Conservation (phyloP, 2,113 vertebrate species). For the Antechinus flavipes region DNA sequence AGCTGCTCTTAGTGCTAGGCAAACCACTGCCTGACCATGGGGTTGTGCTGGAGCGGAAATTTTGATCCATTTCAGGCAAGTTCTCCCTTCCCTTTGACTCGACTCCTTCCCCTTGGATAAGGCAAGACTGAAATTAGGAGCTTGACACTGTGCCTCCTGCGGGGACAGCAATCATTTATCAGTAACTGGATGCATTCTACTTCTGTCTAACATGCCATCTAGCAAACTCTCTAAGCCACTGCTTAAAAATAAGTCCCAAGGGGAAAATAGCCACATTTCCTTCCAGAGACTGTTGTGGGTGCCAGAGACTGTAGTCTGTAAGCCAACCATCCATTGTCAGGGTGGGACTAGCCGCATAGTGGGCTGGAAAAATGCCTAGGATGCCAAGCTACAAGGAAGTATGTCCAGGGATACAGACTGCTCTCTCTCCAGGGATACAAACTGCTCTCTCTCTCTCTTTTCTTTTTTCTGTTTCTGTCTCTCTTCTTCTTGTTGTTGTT, state of each 20-base stretch:
- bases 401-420: conserved; percentile 1
- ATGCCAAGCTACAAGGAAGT: conserved; percentile 56
- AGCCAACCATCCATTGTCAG: conserved; percentile 68
- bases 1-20: neutral
- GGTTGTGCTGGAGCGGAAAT: conserved; percentile 72
- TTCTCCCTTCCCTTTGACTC: conserved; percentile 76
- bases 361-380: conserved; percentile 19
- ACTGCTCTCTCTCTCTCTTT: no score
- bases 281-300: conserved; percentile 63
- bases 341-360: conserved; percentile 65
- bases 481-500: no score
- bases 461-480: no score
- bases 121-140: conserved; percentile 72
- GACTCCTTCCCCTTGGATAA: conserved; percentile 69
- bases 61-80: conserved; percentile 74
- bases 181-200: conserved; percentile 18
- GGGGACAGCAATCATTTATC: conserved; percentile 9
- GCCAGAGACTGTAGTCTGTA: conserved; percentile 62
- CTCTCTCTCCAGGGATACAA: neutral
- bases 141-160: conserved; percentile 46
- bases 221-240: conserved; percentile 64
- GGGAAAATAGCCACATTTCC: conserved; percentile 70
- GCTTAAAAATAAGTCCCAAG: conserved; percentile 79
- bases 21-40: conserved; percentile 73
- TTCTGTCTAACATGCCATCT: conserved; percentile 75